Percentiles rank a stretch among this genome's conserved stretches.
Conservation (phyloP, 2,888 invertebrate species). For the Diaprepes abbreviatus region DNA sequence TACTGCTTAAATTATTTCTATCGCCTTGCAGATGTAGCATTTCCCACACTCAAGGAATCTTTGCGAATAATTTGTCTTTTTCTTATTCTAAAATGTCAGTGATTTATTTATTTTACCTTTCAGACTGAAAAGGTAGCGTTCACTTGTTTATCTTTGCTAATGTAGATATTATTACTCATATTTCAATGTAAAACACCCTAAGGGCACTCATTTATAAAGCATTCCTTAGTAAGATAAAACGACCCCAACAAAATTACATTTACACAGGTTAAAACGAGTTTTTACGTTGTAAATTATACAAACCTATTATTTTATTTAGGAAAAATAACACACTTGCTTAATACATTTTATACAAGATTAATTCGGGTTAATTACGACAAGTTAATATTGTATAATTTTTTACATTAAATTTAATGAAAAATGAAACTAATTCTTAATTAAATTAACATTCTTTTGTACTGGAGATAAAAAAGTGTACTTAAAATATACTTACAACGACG, state of each 20-base stretch:
- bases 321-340: no score
- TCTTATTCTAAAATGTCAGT: slow-evolving; percentile 44
- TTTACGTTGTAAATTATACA: not conserved
- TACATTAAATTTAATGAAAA: no score
- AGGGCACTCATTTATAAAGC: slow-evolving; percentile 2
- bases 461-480: no score
- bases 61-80: slow-evolving; percentile 47
- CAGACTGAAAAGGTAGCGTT: slow-evolving; percentile 27
- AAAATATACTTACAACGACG: no score
- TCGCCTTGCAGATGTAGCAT: slow-evolving; percentile 34
- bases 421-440: no score
- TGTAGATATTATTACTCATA: slow-evolving; percentile 22
- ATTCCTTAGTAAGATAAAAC: slow-evolving; percentile 8
- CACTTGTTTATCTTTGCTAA: slow-evolving; percentile 35
- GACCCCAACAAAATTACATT: slow-evolving; percentile 5
- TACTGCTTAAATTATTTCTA: slow-evolving; percentile 40
- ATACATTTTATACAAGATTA: no score
- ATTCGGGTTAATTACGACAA: no score
- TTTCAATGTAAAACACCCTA: not conserved
- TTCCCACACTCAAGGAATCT: slow-evolving; percentile 41
- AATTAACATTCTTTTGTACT: no score
- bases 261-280: not conserved
- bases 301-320: no score
- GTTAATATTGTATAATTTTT: no score
- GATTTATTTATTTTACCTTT: slow-evolving; percentile 48